Evolutionary conservation across 2,113 vertebrate genomes (phyloP), one percentile per base, ranked within the genome.

Genomic region (Thryonomys swinderianus): DNA sequence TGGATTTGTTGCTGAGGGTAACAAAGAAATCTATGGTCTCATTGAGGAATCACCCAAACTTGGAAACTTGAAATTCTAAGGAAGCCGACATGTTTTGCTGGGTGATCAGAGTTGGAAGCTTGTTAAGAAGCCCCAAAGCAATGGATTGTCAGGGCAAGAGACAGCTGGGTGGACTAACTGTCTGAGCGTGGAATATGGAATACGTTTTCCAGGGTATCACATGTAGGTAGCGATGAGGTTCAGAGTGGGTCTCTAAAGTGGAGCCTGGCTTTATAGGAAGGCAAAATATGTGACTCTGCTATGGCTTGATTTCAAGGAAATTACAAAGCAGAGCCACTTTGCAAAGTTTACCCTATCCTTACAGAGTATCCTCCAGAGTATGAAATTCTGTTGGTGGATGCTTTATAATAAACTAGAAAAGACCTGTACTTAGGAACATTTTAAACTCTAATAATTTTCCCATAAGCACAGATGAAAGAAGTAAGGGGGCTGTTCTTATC

Each of bases 391-490:
- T 73, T n/a, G n/a, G 59, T 5, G 25, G 8, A 16, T 85, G 7
- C 45, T 83, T 76, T 62, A 71, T 37, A 74, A 66, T 64, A 76
- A 93, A 62, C 42, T 55, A 59, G 62, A 91, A 91, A 71, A 59
- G 90, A 62, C 40, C 61, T 21, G 20, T 80, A 55, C 23, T 32
- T 57, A 69, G 80, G 40, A 57, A 27, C 79, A 30, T 74, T 83
- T 95, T 94, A 27, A 93, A 40, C 67, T 89, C 32, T 83, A 80
- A 55, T 84, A 83, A 69, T 74, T 66, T 93, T 61, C 92, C n/a
- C 53, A 18, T 84, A 42, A 76, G 18, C 51, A 23, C 61, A 86
- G 82, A 62, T 88, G 67, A 87, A 91, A 85, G 23, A 53, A 34
- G 51, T 94, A 30, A 57, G 55, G n/a, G 25, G 32, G 18, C 3